Evolutionary conservation across 2,113 vertebrate species (phyloP), one percentile per base, ranked within the genome.

Genomic region (Esox niger): DNA sequence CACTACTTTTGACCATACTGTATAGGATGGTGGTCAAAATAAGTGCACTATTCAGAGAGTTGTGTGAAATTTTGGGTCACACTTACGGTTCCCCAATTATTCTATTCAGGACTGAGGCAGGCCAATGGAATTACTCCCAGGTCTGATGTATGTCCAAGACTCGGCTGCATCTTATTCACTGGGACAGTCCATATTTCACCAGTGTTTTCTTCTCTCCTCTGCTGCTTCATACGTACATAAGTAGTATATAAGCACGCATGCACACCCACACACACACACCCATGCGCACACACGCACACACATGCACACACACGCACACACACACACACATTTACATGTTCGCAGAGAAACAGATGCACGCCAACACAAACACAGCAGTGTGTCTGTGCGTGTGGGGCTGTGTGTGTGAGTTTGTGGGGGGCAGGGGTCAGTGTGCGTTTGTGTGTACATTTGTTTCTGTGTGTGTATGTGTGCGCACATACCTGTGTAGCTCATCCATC

Each of bases 121-220:
- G 64, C 32, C 64, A 66, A 66, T 66, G n/a, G 56, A 33, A 66
- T 25, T 11, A 66, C 30, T 55, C 13, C 23, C 32, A 11, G 21
- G 31, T 21, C 20, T 66, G 38, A 64, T 52, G 31, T 23, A 47
- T 43, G 61, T 63, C 30, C 27, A 60, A 13, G 1, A 32, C 15
- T 2, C 35, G n/a, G 38, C 38, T 8, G 25, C 13, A 26, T 27
- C 62, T 17, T 64, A 20, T 21, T 33, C 52, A 17, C 64, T 32
- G 64, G 27, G 30, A 55, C 31, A 56, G 21, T 56, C 11, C 54
- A 33, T 65, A 30, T 35, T 66, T 66, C 35, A 47, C 10, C 3
- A 26, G 21, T 43, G 13, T 31, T 62, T 11, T 38, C 35, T 38
- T 13, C n/a, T n/a, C n/a, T n/a, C n/a, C n/a, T n/a, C n/a, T n/a